Conservation (phyloP, 1,140 invertebrate species). For the Camponotus pennsylvanicus region DNA sequence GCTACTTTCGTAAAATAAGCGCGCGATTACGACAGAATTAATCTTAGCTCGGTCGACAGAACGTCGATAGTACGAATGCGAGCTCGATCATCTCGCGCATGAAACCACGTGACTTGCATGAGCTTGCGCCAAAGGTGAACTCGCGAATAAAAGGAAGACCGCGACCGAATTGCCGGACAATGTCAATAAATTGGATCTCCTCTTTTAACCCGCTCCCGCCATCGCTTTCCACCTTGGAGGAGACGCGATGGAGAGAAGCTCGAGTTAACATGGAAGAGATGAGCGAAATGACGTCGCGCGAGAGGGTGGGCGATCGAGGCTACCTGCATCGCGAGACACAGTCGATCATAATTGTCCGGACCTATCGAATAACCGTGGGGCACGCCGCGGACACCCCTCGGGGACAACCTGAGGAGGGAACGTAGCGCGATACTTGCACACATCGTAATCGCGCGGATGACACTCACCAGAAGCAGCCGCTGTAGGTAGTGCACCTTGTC, state of each 20-base stretch:
- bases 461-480: slow-evolving; percentile 39
- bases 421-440: slow-evolving; percentile 64
- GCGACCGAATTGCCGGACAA: neutral
- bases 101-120: slow-evolving; percentile 51
- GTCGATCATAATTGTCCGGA: slow-evolving; percentile 7
- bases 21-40: neutral
- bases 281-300: neutral
- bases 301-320: neutral
- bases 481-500: slow-evolving; percentile 29
- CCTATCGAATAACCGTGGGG: neutral
- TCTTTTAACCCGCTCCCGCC: neutral
- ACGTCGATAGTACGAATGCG: slow-evolving; percentile 63
- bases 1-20: neutral
- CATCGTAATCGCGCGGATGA: slow-evolving; percentile 58
- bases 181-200: neutral
- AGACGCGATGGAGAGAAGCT: neutral
- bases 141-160: neutral
- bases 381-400: neutral
- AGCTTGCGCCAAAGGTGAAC: slow-evolving; percentile 50
- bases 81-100: slow-evolving; percentile 28
- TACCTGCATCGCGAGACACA: slow-evolving; percentile 58
- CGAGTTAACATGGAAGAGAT: neutral
- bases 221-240: neutral
- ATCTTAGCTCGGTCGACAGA: slow-evolving; percentile 10
- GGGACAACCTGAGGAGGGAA: slow-evolving; percentile 47